These are phyloP conservation scores for Chinchilla lanigera DNA, from an alignment of 2,113 vertebrate species.

Conservation along the genomic window DNA sequence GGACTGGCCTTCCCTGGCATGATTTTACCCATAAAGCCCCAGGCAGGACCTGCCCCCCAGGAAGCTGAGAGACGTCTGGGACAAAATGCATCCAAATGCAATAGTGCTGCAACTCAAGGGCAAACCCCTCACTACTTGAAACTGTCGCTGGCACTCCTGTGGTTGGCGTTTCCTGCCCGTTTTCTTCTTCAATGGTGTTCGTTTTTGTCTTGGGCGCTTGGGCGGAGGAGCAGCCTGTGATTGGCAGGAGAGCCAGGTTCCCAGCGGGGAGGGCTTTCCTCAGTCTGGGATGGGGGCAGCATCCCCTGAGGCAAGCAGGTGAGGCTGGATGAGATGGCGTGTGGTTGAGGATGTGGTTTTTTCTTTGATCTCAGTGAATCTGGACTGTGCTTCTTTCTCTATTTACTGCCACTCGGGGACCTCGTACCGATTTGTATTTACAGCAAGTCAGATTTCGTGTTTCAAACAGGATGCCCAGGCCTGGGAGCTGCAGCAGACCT, in stretches of 20 bases:
- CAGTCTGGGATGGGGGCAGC: neutral
- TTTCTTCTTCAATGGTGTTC: neutral
- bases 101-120: neutral
- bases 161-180: neutral
- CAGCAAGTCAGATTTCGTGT: neutral
- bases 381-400: neutral
- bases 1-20: neutral
- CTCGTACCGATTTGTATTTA: neutral
- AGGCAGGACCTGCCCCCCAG: neutral
- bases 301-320: neutral
- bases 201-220: neutral
- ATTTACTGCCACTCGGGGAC: neutral
- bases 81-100: neutral
- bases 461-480: neutral
- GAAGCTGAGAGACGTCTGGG: neutral
- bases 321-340: neutral
- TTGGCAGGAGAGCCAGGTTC: neutral
- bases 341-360: neutral
- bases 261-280: neutral
- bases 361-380: neutral
- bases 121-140: neutral
- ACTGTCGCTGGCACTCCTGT: neutral
- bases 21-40: neutral
- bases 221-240: neutral
- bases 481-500: neutral